Evolutionary conservation across 2,113 vertebrate species (phyloP).

Genomic region (Platysteira castanea): DNA sequence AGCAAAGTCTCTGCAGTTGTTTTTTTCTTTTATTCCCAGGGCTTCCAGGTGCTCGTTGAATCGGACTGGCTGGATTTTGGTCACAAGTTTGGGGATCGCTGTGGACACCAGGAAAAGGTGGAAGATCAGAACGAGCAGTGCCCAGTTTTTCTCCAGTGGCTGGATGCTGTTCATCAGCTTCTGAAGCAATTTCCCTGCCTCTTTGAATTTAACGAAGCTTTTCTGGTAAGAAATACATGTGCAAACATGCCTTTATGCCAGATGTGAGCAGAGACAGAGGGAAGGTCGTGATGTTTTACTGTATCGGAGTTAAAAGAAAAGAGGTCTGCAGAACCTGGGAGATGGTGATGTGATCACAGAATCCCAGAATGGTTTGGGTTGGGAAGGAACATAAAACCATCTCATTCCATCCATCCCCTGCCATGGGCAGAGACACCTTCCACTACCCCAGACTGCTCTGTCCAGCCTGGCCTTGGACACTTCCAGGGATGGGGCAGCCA

Average conservation of each 20-base stretch:
- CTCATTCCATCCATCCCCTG: rapidly evolving
- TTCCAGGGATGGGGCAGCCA: background rate
- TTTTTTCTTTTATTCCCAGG: constrained; percentile 68
- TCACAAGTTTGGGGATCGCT: constrained; percentile 97
- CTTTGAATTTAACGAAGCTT: constrained; percentile 97
- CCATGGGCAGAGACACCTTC: background rate
- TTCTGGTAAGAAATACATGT: constrained; percentile 79
- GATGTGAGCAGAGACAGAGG: background rate
- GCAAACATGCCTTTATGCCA: background rate
- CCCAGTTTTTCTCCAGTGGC: constrained; percentile 97
- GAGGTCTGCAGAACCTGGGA: background rate
- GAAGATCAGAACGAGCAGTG: constrained; percentile 97
- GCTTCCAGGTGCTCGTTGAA: constrained; percentile 96
- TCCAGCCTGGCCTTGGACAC: background rate
- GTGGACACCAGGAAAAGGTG: constrained; percentile 92
- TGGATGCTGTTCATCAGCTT: constrained; percentile 96
- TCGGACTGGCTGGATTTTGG: constrained; percentile 96
- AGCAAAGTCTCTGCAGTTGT: background rate
- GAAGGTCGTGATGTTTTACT: background rate
- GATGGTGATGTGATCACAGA: background rate
- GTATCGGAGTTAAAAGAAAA: background rate
- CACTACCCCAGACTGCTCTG: background rate
- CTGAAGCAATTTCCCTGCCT: constrained; percentile 97
- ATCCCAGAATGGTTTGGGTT: background rate
- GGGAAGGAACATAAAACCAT: background rate